Percentiles rank a stretch among this genome's conserved stretches.
Conservation (phyloP, 2,797 vertebrate genomes). For the Pogonophryne albipinna region DNA sequence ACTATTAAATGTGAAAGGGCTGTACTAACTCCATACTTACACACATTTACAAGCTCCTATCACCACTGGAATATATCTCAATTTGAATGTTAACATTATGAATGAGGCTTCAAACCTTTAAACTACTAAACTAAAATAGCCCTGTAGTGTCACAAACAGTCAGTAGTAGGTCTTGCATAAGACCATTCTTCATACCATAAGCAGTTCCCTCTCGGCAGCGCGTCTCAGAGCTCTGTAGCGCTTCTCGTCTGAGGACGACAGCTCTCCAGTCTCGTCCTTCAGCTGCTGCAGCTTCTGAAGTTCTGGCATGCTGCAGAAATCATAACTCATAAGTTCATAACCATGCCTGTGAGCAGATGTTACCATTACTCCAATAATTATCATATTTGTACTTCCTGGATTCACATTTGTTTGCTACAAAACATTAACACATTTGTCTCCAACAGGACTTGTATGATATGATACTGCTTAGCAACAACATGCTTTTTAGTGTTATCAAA, state of each 20-base stretch:
- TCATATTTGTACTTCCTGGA: not conserved
- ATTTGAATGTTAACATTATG: no score
- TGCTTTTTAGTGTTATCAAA: not conserved
- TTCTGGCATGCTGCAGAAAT: constrained; percentile 90
- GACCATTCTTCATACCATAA: constrained; percentile 86
- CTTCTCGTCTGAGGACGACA: constrained; percentile 95
- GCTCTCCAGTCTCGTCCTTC: constrained; percentile 95
- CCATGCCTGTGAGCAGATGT: not conserved
- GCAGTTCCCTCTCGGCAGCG: constrained; percentile 92
- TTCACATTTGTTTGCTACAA: not conserved
- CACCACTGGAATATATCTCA: no score
- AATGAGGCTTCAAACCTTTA: no score
- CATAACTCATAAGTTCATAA: constrained; percentile 13
- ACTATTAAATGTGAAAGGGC: not conserved
- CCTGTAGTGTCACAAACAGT: not conserved
- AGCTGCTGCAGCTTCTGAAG: constrained; percentile 97
- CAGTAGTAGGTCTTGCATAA: not conserved
- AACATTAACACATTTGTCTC: not conserved
- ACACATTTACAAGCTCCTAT: no score
- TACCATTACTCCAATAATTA: no score
- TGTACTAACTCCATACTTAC: no score
- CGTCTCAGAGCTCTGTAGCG: constrained; percentile 94
- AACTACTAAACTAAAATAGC: no score
- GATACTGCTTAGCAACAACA: not conserved
- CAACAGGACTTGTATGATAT: not conserved